Evolutionary conservation across 2,888 invertebrate species (phyloP), one percentile per base, ranked within the genome.

Genomic region (Archaeoteleia sp.): DNA sequence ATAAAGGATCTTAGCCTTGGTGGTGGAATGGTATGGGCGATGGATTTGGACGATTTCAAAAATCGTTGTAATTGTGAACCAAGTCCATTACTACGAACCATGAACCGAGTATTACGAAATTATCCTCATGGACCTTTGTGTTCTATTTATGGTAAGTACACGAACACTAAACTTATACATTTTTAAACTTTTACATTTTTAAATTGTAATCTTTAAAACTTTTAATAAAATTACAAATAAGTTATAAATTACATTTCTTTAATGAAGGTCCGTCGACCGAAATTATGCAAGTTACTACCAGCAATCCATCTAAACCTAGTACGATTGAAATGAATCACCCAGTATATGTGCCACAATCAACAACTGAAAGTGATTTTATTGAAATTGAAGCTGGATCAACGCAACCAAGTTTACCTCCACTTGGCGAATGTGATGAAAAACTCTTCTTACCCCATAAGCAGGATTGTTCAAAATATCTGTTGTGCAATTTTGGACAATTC

Each of bases 21-120:
- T 9, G 95, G 95, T 25, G 92, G 92, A 32, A 95, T 95, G 95
- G 91, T 95, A 13, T 96, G 95, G 95, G 93, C 95, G 0, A 86
- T 95, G 8, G 95, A 95, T 84, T 86, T 95, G 53, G 95, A 96
- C 78, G 95, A 96, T 83, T 95, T 95, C 79, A 91, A 90, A 68
- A 93, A 94, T 72, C 86, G 89, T 55, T 95, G 95, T 75, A 90
- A 90, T 5, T 95, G 95, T 78, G 95, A 95, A 71, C 89, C 91
- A 13, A 93, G 92, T 79, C 95, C 95, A 0, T 86, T 96, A 23
- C 84, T 96, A 1, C 89, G 90, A 63, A 93, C 93, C 0, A 93
- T 95, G 75, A 95, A 95, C 80, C 87, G 93, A 72, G 93, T 95
- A 0, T 86, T 95, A 2, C 87, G 95, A 62, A 90, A 90, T 55